Evolutionary conservation across 1,140 invertebrate genomes (phyloP).

Genomic region (Aphaenogaster ashmeadi): DNA sequence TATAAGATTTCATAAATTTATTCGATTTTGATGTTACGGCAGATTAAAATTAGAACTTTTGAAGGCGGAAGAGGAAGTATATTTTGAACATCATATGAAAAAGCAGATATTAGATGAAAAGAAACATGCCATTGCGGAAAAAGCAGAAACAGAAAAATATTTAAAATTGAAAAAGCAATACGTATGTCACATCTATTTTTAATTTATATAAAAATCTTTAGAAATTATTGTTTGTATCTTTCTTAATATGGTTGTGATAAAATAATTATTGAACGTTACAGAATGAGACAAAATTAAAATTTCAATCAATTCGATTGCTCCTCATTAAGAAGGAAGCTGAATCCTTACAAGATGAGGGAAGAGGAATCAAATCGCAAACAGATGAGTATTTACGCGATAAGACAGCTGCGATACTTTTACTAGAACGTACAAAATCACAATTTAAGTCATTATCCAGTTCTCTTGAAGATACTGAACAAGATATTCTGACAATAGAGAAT

Average conservation of each 20-base stretch:
- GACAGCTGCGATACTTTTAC: conserved; percentile 92
- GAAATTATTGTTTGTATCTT: not conserved
- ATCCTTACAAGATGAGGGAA: conserved; percentile 9
- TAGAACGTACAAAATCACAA: conserved; percentile 94
- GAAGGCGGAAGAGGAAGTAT: conserved; percentile 93
- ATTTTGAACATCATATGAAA: conserved; percentile 92
- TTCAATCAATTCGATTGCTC: conserved; percentile 23
- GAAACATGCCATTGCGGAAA: conserved; percentile 97
- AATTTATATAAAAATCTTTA: conserved; percentile 1
- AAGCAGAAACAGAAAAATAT: conserved; percentile 98
- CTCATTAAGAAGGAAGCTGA: not conserved
- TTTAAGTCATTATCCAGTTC: conserved; percentile 93
- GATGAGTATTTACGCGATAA: conserved; percentile 92
- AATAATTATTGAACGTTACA: conserved; percentile 19
- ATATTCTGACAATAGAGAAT: conserved; percentile 94
- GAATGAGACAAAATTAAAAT: conserved; percentile 25
- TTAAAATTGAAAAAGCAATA: conserved; percentile 95
- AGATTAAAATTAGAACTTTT: conserved; percentile 86
- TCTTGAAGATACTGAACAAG: conserved; percentile 95
- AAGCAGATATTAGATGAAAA: conserved; percentile 97
- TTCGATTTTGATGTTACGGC: conserved; percentile 4
- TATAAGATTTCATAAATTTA: conserved; percentile 31
- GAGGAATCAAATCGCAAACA: conserved; percentile 75
- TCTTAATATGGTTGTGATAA: not conserved
- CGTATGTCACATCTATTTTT: conserved; percentile 87